Evolutionary conservation across 2,888 invertebrate species (phyloP).

Genomic region (Cryptophagus acutangulus): DNA sequence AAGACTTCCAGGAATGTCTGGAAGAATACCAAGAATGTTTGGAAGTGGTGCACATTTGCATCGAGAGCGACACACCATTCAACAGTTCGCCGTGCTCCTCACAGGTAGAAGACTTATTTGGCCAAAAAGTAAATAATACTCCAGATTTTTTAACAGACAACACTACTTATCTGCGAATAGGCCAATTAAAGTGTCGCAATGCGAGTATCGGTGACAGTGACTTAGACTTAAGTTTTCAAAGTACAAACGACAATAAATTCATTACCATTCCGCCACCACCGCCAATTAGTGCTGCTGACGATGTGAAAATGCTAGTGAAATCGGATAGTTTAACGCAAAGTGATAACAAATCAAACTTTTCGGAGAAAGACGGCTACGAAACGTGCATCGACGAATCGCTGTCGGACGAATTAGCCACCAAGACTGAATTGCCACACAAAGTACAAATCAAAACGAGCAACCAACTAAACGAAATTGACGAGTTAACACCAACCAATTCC

Average conservation of each 20-base stretch:
- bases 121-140: constrained; percentile 16
- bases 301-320: constrained; percentile 18
- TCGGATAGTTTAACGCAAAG: constrained; percentile 32
- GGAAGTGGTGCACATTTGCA: constrained; percentile 59
- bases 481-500: constrained; percentile 40
- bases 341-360: constrained; percentile 26
- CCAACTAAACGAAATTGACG: constrained; percentile 23
- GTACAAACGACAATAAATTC: constrained; percentile 33
- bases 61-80: constrained; percentile 54
- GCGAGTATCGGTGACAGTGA: constrained; percentile 36
- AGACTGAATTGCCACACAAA: constrained; percentile 15
- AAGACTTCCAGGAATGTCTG: constrained; percentile 61
- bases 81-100: constrained; percentile 40
- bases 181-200: constrained; percentile 7
- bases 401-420: constrained; percentile 45
- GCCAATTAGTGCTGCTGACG: constrained; percentile 16
- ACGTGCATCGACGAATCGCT: constrained; percentile 60
- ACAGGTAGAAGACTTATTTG: constrained; percentile 37
- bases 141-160: constrained; percentile 25
- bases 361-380: constrained; percentile 53
- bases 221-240: constrained; percentile 38
- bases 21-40: constrained; percentile 61
- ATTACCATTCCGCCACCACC: constrained; percentile 2
- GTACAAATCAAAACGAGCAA: constrained; percentile 23
- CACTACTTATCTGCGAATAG: constrained; percentile 5